These are phyloP conservation scores for Trachythela sp. DNA, from an alignment of 64 coral and sea anemone genomes.

Conservation along the genomic window DNA sequence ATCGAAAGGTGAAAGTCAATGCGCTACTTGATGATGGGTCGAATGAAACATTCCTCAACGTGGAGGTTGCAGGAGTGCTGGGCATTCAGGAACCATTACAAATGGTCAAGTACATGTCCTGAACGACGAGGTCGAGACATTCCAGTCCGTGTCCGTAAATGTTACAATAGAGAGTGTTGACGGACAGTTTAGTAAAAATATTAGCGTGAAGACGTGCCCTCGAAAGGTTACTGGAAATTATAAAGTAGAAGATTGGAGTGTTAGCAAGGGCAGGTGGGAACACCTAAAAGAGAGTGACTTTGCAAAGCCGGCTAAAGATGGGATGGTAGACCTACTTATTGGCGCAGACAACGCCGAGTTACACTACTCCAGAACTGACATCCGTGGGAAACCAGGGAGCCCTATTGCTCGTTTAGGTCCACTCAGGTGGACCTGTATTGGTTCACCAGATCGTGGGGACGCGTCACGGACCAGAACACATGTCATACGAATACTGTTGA, in stretches of 20 bases:
- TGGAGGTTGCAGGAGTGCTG: constrained; percentile 46
- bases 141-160: constrained; percentile 22
- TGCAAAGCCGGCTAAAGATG: constrained; percentile 26
- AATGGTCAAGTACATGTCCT: constrained; percentile 47
- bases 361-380: constrained; percentile 18
- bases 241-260: constrained; percentile 27
- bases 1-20: constrained; percentile 53
- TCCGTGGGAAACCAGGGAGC: not conserved
- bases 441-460: not conserved
- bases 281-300: constrained; percentile 33
- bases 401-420: not conserved
- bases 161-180: constrained; percentile 34
- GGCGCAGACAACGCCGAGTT: not conserved
- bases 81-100: constrained; percentile 21
- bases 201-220: constrained; percentile 52
- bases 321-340: not conserved
- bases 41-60: constrained; percentile 61
- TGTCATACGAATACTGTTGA: constrained; percentile 4
- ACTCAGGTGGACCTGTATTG: not conserved
- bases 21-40: constrained; percentile 46
- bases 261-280: constrained; percentile 29
- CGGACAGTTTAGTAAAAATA: constrained; percentile 41
- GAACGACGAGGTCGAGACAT: constrained; percentile 46
- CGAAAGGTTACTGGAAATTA: constrained; percentile 47
- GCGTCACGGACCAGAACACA: not conserved